Evolutionary conservation across 2,888 invertebrate species (phyloP), one percentile per base, ranked within the genome.

Genomic region (Beris morrisii): DNA sequence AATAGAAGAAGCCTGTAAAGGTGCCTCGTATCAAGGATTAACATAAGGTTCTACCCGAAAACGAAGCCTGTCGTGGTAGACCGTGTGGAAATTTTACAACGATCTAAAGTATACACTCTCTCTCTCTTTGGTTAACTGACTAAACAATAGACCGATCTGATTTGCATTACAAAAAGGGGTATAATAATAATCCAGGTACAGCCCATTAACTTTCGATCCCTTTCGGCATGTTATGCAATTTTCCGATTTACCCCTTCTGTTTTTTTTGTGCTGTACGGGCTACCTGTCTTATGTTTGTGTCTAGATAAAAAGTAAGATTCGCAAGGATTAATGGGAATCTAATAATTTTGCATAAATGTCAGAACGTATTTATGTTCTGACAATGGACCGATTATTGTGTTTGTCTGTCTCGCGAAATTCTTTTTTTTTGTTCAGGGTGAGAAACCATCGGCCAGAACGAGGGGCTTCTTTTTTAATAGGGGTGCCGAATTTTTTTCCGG

Each of bases 331-430:
- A 61, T 61, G 61, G 22, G 38, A 61, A 61, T 61, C 61, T 61
- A 61, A 61, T 61, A 61, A 50, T 61, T 61, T 61, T 61, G 61
- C 61, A 61, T 61, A 61, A 61, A 61, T 43, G 61, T 61, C 61
- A 61, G 38, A 43, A 52, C 22, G 61, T 52, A 22, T 61, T 61
- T 61, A 38, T 61, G 61, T 52, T 32, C 52, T 61, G 61, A 61
- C 61, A 61, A 61, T 50, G 61, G 52, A n/a, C 30, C 52, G 61
- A 61, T 61, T 61, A 52, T 61, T 61, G 52, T 38, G 28, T 61
- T 61, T 61, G 61, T 52, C 28, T 61, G 48, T 48, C 32, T 31
- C 48, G n/a, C 22, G 13, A 31, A 48, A 48, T 44, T 15, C 4
- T 15, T 15, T 38, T 56, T 56, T 15, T 48, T 56, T 56, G 44